Base-by-base conservation (phyloP, 2,797 vertebrate species). In the Triplophysa yarkandensis region DNA sequence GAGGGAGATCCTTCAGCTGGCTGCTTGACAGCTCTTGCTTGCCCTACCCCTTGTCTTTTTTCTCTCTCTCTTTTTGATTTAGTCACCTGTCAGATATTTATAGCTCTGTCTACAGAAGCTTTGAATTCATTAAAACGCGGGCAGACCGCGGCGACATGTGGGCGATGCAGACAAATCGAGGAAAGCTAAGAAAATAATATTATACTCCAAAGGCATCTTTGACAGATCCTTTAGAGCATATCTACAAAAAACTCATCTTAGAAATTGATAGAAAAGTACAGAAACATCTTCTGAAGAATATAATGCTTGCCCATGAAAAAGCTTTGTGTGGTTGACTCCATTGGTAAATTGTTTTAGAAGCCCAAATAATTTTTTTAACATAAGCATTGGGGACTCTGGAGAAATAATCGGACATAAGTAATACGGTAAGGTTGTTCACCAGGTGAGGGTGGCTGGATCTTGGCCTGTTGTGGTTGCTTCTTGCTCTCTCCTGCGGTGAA, bases 391-490 rank as follows among this genome's bases (percentile, higher is more conserved):
- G 8, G 34, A 10, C 34, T 2, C 2, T 10, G 34, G 11, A 8
- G 11, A 11, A 39, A 39, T 17, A 4, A 1, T 46, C 44, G 6
- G 17, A 17, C 44, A 46, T n/a, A 5, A 43, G 34, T 6, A 3
- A 36, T 3, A 9, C 34, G 9, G 34, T 3, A 30, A 17, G 21
- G 11, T 4, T 60, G 81, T 92, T 91, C 82, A 98, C 96, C 96
- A 85, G 96, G 96, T 86, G 96, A 98, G 30, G 95, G 95, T 1
- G 96, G 95, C 87, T 98, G 95, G 82, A 95, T 93, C 90, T 93
- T 96, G 87, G 94, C 87, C 87, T 94, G 88, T 55, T 84, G 86
- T 0, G 80, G 63, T 4, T 14, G 71, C 14, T 96, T 98, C 91
- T 96, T 97, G 11, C 91, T 68, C 50, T 98, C 95, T 1, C 87